A percentile compares a stretch with the other conserved stretches of the same genome.
These are phyloP conservation scores for Sciurus carolinensis DNA, from an alignment of 2,797 vertebrate genomes.

Conservation along the genomic window DNA sequence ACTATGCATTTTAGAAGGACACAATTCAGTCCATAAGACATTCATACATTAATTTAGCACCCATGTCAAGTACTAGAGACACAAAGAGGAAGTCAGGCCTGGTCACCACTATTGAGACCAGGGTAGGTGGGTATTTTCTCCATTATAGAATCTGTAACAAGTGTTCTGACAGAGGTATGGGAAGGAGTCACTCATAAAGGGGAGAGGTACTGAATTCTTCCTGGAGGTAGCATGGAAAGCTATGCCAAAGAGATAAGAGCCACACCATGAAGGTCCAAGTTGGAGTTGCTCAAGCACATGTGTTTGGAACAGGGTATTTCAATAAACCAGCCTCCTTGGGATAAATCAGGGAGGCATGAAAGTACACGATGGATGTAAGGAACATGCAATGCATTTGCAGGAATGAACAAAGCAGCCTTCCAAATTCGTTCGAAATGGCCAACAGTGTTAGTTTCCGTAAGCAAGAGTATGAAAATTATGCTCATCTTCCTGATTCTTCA, in stretches of 20 bases:
- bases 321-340: background rate
- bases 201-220: background rate
- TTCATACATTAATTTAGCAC: background rate
- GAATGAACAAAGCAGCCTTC: background rate
- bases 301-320: background rate
- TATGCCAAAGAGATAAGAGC: background rate
- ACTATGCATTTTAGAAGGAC: background rate
- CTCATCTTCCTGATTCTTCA: background rate
- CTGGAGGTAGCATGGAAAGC: background rate
- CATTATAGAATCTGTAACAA: background rate
- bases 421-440: background rate
- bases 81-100: background rate
- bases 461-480: background rate
- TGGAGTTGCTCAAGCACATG: background rate
- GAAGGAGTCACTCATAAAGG: background rate
- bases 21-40: background rate
- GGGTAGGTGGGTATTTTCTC: background rate
- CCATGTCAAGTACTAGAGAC: rapidly evolving
- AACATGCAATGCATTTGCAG: background rate
- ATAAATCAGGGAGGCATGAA: background rate
- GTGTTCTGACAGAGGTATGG: background rate
- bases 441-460: background rate
- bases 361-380: background rate
- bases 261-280: background rate
- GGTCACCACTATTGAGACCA: background rate